phyloP scores from a whole-genome alignment of 2,113 vertebrate genomes.

The Tychaedon coryphoeus region DNA sequence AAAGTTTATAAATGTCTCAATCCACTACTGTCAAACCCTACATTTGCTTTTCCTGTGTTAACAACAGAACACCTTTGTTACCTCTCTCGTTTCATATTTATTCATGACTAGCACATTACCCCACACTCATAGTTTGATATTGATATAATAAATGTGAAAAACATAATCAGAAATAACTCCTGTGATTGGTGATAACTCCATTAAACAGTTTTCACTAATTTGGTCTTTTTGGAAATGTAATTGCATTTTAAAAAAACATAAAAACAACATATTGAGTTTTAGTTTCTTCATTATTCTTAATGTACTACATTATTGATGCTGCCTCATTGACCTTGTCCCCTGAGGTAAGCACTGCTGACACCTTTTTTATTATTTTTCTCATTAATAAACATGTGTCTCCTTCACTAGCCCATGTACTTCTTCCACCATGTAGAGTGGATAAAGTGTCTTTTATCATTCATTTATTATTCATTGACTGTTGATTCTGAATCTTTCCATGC shows the following conservation, averaged over 20 bases:
- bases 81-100: neutral
- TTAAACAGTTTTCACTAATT: neutral
- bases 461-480: neutral
- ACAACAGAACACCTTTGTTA: neutral
- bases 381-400: slow-evolving; percentile 33
- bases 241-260: neutral
- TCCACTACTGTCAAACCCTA: neutral
- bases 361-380: slow-evolving; percentile 46
- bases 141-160: neutral
- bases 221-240: neutral
- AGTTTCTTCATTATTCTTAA: slow-evolving; percentile 1
- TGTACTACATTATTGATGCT: slow-evolving; percentile 13
- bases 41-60: neutral
- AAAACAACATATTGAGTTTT: neutral
- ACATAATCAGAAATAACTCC: neutral
- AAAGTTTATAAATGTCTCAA: neutral
- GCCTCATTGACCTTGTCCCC: slow-evolving; percentile 6
- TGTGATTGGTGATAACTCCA: neutral
- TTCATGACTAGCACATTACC: neutral
- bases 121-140: neutral
- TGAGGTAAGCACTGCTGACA: slow-evolving; percentile 8
- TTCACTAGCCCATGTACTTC: neutral
- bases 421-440: neutral
- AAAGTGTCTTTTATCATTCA: neutral
- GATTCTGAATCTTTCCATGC: neutral